A percentile compares a stretch with the other conserved stretches of the same genome.
phyloP scores from a whole-genome alignment of 2,888 invertebrate species.

The Petrophora chlorosata region DNA sequence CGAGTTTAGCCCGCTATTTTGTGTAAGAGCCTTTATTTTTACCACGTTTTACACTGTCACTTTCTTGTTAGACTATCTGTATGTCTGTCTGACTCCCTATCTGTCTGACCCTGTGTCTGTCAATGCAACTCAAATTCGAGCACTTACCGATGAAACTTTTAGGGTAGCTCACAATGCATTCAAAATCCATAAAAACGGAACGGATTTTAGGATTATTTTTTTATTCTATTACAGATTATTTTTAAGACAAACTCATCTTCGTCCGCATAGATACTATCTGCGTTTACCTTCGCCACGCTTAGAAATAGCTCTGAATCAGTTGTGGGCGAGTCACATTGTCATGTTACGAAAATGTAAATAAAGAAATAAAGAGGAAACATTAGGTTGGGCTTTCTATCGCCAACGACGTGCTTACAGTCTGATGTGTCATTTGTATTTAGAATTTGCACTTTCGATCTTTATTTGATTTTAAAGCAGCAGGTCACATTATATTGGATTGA shows the following conservation, averaged over 20 bases:
- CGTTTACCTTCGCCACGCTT: neutral
- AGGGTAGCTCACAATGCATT: too few species aligned
- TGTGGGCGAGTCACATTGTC: conserved; percentile 38
- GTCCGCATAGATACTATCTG: neutral
- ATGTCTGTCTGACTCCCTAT: too few species aligned
- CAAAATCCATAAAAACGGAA: too few species aligned
- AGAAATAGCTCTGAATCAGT: conserved; percentile 5
- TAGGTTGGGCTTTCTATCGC: conserved; percentile 52
- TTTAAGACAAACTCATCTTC: neutral
- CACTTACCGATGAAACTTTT: too few species aligned
- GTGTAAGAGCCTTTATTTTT: too few species aligned
- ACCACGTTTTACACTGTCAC: too few species aligned
- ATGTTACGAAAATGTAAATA: conserved; percentile 54
- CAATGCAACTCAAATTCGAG: too few species aligned
- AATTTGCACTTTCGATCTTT: conserved; percentile 25
- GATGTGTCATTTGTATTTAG: conserved; percentile 39
- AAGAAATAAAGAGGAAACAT: conserved; percentile 45
- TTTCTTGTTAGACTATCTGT: too few species aligned
- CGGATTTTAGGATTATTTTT: too few species aligned
- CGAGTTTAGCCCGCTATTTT: too few species aligned
- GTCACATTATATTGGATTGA: neutral
- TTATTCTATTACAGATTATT: too few species aligned
- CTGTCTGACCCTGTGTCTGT: too few species aligned
- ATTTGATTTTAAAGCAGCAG: conserved; percentile 22
- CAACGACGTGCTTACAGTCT: conserved; percentile 28